Evolutionary conservation across 2,797 vertebrate genomes (phyloP), one percentile per base, ranked within the genome.

Genomic region (Okamejei kenojei): DNA sequence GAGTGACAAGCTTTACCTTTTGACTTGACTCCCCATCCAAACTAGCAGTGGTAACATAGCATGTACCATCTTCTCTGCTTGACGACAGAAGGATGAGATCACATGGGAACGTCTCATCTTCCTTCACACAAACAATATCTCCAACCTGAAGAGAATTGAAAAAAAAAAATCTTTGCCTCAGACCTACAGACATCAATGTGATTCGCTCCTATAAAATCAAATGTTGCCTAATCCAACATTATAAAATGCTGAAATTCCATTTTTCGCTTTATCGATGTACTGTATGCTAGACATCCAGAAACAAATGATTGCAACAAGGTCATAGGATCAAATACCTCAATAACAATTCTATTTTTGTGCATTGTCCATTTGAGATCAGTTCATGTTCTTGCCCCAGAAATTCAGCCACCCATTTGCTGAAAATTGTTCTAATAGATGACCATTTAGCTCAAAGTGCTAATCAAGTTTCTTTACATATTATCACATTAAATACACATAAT

Each of bases 21-120:
- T 98, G 98, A 95, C 99, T 99, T 82, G 98, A 99, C 95, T 99
- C 98, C 93, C 99, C 99, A 94, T 99, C 99, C 1, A 99, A 97
- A 96, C 98, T 99, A 0, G 98, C 98, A 73, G 99, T 99, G 63
- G 98, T 99, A 94, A 99, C 98, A 0, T 98, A 98, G 94, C 99
- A 99, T 93, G 97, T 98, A 93, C 96, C 97, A 0, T 99, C 98
- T 1, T 94, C 94, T 93, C 97, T 97, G 94, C 96, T 97, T 0
- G 98, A 99, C 94, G 98, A 97, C 93, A 99, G 95, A 95, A 99
- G 97, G 94, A 99, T 97, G 95, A 99, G 96, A 95, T 99, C 99
- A 96, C 99, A 99, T 94, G 99, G 99, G 95, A 99, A 99, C 94
- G 98, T 99, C 96, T 99, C 98, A 63, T 99, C 96, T 78, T 98